Evolutionary conservation across 1,140 invertebrate species (phyloP), one percentile per base, ranked within the genome.

Genomic region (Berghia stephanieae): DNA sequence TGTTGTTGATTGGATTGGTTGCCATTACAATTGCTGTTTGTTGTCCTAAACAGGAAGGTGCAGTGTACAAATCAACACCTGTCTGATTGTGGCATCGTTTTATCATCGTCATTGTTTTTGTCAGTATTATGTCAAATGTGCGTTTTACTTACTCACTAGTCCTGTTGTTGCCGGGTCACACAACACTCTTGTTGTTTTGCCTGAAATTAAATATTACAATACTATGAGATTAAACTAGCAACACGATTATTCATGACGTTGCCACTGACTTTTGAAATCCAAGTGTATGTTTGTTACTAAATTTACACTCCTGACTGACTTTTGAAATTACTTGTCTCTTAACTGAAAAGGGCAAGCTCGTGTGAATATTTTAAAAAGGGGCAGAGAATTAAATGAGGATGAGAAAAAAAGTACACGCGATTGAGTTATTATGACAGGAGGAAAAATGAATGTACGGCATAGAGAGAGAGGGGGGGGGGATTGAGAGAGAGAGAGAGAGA

Each of bases 21-120:
- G 83, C 84, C n/a, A 83, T 85, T 16, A 80, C 82, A 43, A 80
- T 85, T 4, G 83, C 84, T 10, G 67, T 85, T 18, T 84, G 82
- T 71, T 85, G 84, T 75, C 73, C 79, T n/a, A 55, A 75, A 38
- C 79, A 84, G 13, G 71, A 66, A 4, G 70, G 49, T 13, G 78
- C 78, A 4, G 77, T 79, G 4, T 84, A 84, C 72, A 85, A 85
- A 69, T 83, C 83, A 40, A 83, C 84, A 5, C 74, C 80, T 43
- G 84, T 85, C 43, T 85, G 75, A 78, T 5, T 8, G 6, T 36
- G 63, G 34, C 34, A 31, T 36, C 55, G 10, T 24, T 57, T 24
- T 43, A 42, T 44, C 40, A n/a, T 52, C 49, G 18, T 52, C 49
- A 16, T 52, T 49, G 57, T n/a, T 0, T 2, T 10, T 60, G 57